Evolutionary conservation across 2,888 invertebrate genomes (phyloP).

Genomic region (Lordiphosa fenestrarum): DNA sequence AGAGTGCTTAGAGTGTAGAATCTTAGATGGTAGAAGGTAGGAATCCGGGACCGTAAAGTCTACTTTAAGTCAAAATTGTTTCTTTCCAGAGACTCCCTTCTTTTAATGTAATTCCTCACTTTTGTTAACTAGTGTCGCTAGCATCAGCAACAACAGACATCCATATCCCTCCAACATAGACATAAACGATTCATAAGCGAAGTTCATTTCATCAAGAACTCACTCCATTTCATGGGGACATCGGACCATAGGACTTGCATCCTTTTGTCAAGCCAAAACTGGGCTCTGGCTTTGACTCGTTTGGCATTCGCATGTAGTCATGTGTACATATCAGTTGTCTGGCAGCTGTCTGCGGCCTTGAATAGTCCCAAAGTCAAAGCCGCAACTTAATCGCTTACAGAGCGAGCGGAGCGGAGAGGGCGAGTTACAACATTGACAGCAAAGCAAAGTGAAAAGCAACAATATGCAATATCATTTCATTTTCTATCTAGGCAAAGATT

Average conservation of each 20-base stretch:
- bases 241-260: slow-evolving; percentile 14
- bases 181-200: slow-evolving; percentile 47
- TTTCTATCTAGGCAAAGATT: slow-evolving; percentile 32
- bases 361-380: slow-evolving; percentile 64
- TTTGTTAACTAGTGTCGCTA: slow-evolving; percentile 24
- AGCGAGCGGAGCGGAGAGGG: slow-evolving; percentile 20
- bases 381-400: slow-evolving; percentile 61
- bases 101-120: not conserved
- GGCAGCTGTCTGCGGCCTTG: slow-evolving; percentile 77
- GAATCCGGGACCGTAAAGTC: no score
- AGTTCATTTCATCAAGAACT: slow-evolving; percentile 56
- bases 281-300: slow-evolving; percentile 14
- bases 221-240: slow-evolving; percentile 2
- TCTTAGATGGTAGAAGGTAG: no score
- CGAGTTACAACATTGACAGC: slow-evolving; percentile 10
- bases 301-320: slow-evolving; percentile 56
- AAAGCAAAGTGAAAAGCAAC: slow-evolving; percentile 14
- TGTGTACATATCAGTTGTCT: slow-evolving; percentile 76
- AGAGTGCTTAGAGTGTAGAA: no score
- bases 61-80: no score
- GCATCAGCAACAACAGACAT: no score
- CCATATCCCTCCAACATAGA: not conserved
- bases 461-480: slow-evolving; percentile 41
- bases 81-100: no score
- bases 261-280: slow-evolving; percentile 27